Conservation (phyloP, 2,888 invertebrate genomes). For the Lampropteryx suffumata region DNA sequence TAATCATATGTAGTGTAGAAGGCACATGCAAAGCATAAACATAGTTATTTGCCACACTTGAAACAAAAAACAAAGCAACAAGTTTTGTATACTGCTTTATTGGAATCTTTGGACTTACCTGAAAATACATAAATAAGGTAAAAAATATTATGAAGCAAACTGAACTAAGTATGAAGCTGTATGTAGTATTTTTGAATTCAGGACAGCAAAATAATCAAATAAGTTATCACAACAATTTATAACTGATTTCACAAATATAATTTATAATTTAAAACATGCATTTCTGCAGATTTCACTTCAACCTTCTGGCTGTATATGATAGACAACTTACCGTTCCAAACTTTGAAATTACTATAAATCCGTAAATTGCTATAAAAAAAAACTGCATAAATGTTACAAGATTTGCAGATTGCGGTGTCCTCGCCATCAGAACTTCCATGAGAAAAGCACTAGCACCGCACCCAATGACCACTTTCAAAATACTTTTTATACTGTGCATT, state of each 20-base stretch:
- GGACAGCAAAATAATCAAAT: no score
- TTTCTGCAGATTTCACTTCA: no score
- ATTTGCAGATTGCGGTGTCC: constrained; percentile 61
- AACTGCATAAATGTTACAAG: constrained; percentile 73
- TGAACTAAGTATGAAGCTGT: no score
- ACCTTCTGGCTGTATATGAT: no score
- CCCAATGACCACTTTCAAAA: constrained; percentile 59
- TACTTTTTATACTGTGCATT: constrained; percentile 53
- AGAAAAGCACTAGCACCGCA: constrained; percentile 70
- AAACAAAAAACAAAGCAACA: constrained; percentile 69
- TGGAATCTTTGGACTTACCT: constrained; percentile 72
- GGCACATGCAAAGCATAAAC: constrained; percentile 77
- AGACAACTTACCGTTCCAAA: constrained; percentile 66
- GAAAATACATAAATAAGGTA: constrained; percentile 44
- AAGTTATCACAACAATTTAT: no score
- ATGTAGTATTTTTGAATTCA: no score
- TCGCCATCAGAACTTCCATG: constrained; percentile 74
- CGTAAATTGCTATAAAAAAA: constrained; percentile 64
- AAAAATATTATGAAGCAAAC: no score
- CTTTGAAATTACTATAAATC: constrained; percentile 59
- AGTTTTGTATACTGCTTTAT: constrained; percentile 65
- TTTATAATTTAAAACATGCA: no score
- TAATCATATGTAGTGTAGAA: constrained; percentile 77
- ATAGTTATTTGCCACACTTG: constrained; percentile 76
- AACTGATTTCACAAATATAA: no score